These are phyloP conservation scores for Gnathonemus longibarbis DNA, from an alignment of 2,113 vertebrate genomes.

Conservation along the genomic window DNA sequence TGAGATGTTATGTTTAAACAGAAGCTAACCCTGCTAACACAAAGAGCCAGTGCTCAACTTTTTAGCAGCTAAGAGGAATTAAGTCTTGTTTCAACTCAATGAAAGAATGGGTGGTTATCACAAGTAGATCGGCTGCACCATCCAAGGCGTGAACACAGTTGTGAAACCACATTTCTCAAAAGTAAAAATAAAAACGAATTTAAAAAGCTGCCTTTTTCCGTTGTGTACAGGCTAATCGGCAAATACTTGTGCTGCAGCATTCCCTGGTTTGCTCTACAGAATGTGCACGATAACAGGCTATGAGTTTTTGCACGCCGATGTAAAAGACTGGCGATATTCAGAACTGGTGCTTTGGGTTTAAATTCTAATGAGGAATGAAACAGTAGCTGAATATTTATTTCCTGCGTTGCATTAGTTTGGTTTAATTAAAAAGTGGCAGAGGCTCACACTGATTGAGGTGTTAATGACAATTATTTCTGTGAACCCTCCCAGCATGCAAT, in stretches of 20 bases:
- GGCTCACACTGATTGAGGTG: slow-evolving; percentile 27
- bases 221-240: not conserved
- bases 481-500: slow-evolving; percentile 19
- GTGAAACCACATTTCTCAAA: slow-evolving; percentile 20
- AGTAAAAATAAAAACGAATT: slow-evolving; percentile 10
- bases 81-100: not conserved
- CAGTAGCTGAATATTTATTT: slow-evolving; percentile 21
- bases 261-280: not conserved
- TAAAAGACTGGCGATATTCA: not conserved
- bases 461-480: slow-evolving; percentile 28
- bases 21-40: slow-evolving; percentile 73
- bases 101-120: slow-evolving; percentile 13
- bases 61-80: not conserved
- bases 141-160: slow-evolving; percentile 24
- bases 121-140: not conserved
- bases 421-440: slow-evolving; percentile 32
- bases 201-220: not conserved
- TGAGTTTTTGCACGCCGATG: not conserved
- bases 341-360: not conserved
- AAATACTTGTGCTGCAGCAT: not conserved
- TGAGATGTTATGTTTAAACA: slow-evolving; percentile 49
- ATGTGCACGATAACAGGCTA: not conserved
- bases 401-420: slow-evolving; percentile 1
- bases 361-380: slow-evolving; percentile 23
- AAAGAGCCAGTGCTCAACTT: slow-evolving; percentile 48